Conservation (phyloP, 2,888 invertebrate genomes). For the Ectemnius cavifrons region DNA sequence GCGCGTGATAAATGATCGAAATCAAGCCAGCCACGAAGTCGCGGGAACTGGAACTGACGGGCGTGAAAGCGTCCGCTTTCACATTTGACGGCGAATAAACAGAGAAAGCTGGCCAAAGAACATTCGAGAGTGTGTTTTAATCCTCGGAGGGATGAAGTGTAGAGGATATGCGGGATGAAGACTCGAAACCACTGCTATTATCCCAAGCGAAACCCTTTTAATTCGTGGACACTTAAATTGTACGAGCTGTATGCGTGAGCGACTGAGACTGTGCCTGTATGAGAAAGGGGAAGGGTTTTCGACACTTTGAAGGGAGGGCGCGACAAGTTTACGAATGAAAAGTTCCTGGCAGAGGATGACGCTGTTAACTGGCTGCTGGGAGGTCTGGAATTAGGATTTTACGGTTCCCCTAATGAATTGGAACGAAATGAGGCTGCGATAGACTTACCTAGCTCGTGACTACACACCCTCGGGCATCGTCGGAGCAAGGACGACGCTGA, state of each 20-base stretch:
- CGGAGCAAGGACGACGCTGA: not conserved
- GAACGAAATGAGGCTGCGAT: slow-evolving; percentile 59
- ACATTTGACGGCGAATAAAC: not conserved
- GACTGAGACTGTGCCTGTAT: too few relatives aligned
- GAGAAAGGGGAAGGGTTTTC: not conserved
- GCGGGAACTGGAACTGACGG: not conserved
- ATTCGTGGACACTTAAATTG: slow-evolving; percentile 34
- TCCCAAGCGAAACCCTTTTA: slow-evolving; percentile 28
- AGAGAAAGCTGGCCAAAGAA: not conserved
- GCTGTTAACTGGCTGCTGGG: slow-evolving; percentile 52
- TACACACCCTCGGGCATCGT: slow-evolving; percentile 45
- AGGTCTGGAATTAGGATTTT: slow-evolving; percentile 57
- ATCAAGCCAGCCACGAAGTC: not conserved
- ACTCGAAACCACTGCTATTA: not conserved
- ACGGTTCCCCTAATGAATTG: slow-evolving; percentile 62
- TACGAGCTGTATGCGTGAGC: slow-evolving; percentile 11
- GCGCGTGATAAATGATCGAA: slow-evolving; percentile 3
- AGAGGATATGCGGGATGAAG: not conserved
- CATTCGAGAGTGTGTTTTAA: not conserved
- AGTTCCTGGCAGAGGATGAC: slow-evolving; percentile 48
- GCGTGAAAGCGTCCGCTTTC: not conserved
- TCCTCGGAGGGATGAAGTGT: not conserved
- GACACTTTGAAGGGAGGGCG: slow-evolving; percentile 42
- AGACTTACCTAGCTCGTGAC: slow-evolving; percentile 47
- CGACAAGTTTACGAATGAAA: slow-evolving; percentile 39